phyloP scores from a whole-genome alignment of 2,888 invertebrate species.

The Sphinx pinastri region DNA sequence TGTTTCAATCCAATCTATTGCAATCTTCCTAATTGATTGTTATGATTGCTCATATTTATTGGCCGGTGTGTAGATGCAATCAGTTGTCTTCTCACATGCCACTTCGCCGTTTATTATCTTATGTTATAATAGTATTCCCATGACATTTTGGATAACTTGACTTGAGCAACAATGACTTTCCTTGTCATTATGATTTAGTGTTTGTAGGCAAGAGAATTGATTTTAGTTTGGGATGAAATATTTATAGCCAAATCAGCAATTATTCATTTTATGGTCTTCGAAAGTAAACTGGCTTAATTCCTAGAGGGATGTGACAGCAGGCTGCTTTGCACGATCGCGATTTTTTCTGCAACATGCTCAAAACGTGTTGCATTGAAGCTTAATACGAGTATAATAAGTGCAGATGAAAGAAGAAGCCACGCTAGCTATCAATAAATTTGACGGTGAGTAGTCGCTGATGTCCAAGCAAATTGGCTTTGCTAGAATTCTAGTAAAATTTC shows the following conservation, averaged over 20 bases:
- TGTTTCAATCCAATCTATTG: constrained; percentile 62
- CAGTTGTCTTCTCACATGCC: constrained; percentile 31
- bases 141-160: constrained; percentile 22
- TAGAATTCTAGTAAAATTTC: no score
- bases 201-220: background rate
- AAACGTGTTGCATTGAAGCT: no score
- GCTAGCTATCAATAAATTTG: no score
- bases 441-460: no score
- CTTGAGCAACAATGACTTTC: constrained; percentile 18
- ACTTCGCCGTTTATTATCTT: constrained; percentile 34
- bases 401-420: no score
- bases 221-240: background rate
- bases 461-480: no score
- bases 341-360: no score
- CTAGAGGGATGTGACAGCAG: no score
- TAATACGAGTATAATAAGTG: no score
- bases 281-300: no score
- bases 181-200: constrained; percentile 13
- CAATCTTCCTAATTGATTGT: constrained; percentile 72
- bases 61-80: constrained; percentile 44
- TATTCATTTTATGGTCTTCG: background rate
- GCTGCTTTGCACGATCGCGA: no score
- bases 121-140: constrained; percentile 23
- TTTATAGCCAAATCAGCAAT: background rate
- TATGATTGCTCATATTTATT: constrained; percentile 67